These are phyloP conservation scores for Theristicus caerulescens DNA, from an alignment of 2,113 vertebrate species.

Conservation along the genomic window DNA sequence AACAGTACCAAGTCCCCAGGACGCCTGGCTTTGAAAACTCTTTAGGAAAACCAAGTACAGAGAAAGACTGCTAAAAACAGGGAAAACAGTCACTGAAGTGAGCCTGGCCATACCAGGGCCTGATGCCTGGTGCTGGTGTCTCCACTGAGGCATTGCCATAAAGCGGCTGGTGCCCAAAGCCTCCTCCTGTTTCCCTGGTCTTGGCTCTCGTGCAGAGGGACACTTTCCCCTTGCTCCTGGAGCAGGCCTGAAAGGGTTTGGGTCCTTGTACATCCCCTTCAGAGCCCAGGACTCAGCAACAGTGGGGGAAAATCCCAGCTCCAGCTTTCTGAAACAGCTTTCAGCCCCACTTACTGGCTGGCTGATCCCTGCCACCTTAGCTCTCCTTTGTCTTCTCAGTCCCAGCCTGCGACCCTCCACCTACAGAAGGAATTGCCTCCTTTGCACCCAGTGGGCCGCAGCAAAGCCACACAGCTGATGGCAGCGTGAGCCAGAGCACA, in stretches of 20 bases:
- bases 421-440: not conserved
- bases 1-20: too few species aligned
- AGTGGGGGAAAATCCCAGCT: not conserved
- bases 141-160: not conserved
- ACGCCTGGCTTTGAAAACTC: not conserved
- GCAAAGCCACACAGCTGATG: fast-evolving
- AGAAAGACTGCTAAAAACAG: not conserved
- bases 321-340: not conserved
- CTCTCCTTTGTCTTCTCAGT: not conserved
- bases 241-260: not conserved
- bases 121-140: not conserved
- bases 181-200: not conserved
- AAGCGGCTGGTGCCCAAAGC: not conserved
- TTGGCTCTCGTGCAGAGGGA: not conserved
- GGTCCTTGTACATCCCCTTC: not conserved
- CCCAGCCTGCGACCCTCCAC: not conserved
- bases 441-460: not conserved
- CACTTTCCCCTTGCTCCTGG: not conserved
- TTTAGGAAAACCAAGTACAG: not conserved
- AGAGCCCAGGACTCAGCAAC: not conserved
- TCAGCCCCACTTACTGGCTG: not conserved
- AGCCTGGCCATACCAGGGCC: not conserved
- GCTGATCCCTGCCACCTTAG: not conserved
- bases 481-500: not conserved
- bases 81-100: not conserved